Conservation (phyloP, 2,797 vertebrate genomes). For the Argyrosomus regius region DNA sequence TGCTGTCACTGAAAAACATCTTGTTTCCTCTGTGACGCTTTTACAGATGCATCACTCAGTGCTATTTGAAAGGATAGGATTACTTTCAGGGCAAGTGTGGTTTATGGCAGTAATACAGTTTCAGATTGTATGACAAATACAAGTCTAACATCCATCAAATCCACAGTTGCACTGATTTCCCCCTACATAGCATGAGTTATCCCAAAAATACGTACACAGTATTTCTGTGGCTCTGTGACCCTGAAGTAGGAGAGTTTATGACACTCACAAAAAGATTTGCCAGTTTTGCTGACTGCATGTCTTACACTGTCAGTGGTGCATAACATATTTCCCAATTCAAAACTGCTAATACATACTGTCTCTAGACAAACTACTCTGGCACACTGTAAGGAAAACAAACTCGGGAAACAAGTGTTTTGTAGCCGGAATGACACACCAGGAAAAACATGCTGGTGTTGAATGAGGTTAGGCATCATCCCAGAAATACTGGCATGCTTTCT, state of each 20-base stretch:
- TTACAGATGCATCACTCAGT: conserved; percentile 35
- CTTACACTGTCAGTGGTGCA: conserved; percentile 65
- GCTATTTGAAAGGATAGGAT: conserved; percentile 29
- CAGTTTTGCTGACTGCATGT: conserved; percentile 74
- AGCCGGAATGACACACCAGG: conserved; percentile 40
- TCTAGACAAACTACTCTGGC: conserved; percentile 30
- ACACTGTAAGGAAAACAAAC: conserved; percentile 39
- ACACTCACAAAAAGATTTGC: conserved; percentile 63
- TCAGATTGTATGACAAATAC: conserved; percentile 37
- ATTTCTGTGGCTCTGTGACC: conserved; percentile 61
- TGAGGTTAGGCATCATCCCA: conserved; percentile 34
- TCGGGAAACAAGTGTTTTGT: conserved; percentile 36
- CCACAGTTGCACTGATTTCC: conserved; percentile 17
- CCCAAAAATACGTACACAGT: conserved; percentile 42
- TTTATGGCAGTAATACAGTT: conserved; percentile 39
- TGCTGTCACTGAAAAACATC: conserved; percentile 28
- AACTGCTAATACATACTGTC: conserved; percentile 61
- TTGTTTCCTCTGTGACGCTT: conserved; percentile 31
- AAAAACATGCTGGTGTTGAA: conserved; percentile 35
- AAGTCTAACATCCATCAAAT: conserved; percentile 44
- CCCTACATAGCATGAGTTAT: conserved; percentile 29
- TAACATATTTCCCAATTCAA: conserved; percentile 65
- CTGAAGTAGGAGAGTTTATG: conserved; percentile 71
- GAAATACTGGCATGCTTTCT: conserved; percentile 37
- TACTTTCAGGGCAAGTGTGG: conserved; percentile 23